These are phyloP conservation scores for Takifugu ocellatus DNA, from an alignment of 2,797 vertebrate species.

Conservation along the genomic window DNA sequence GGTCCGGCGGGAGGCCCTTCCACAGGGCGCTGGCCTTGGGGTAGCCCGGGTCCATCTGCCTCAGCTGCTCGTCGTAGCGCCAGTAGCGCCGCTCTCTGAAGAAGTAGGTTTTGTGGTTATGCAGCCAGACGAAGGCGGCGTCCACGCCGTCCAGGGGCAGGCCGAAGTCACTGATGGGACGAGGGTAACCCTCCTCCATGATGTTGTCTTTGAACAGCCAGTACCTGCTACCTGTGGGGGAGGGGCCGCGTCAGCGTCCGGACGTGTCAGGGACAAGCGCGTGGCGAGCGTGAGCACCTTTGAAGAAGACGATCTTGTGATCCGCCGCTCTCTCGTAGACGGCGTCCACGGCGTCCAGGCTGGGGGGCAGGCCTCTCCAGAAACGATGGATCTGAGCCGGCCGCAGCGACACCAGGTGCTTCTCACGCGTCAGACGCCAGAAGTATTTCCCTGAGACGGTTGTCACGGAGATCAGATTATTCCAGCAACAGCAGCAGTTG, in stretches of 20 bases:
- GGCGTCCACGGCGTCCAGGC: constrained; percentile 88
- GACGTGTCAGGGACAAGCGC: neutral
- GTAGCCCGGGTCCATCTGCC: constrained; percentile 88
- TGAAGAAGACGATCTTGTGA: constrained; percentile 96
- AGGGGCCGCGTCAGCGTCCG: neutral
- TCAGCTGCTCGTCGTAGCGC: constrained; percentile 88
- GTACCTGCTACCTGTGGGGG: constrained; percentile 84
- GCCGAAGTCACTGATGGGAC: constrained; percentile 90
- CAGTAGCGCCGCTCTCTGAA: constrained; percentile 92
- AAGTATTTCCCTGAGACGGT: constrained; percentile 85
- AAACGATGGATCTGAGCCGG: constrained; percentile 94
- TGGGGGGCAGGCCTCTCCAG: constrained; percentile 90
- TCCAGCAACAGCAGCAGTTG: no score
- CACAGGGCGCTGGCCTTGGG: constrained; percentile 85
- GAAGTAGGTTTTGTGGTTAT: constrained; percentile 97
- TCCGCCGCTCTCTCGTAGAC: constrained; percentile 90
- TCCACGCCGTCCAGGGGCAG: constrained; percentile 86
- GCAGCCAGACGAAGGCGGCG: constrained; percentile 90
- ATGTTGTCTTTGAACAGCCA: constrained; percentile 98
- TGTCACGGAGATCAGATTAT: no score
- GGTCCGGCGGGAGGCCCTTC: constrained; percentile 85
- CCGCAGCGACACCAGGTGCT: constrained; percentile 91
- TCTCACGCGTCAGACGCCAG: constrained; percentile 91
- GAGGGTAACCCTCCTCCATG: constrained; percentile 92
- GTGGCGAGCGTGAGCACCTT: constrained; percentile 74